Evolutionary conservation across 2,797 vertebrate species (phyloP), one percentile per base, ranked within the genome.

Genomic region (Austrolebias charrua): DNA sequence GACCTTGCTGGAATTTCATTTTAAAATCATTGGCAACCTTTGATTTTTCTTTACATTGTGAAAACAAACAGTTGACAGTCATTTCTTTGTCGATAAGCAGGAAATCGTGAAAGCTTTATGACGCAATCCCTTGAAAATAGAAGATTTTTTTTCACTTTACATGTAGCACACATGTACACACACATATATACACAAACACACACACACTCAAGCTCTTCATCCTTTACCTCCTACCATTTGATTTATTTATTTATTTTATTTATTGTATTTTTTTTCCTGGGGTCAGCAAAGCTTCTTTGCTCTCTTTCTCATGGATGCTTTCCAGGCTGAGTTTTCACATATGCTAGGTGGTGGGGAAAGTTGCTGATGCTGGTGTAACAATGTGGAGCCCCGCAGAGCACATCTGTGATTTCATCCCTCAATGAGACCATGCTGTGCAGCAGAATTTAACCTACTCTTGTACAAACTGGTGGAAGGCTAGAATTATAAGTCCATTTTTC

Each of bases 361-460:
- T 78, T 90, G 92, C 92, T 92, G 92, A 92, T 81, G 83, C 75
- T 35, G 57, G 75, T 73, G 81, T 82, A 87, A 87, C 84, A 81
- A 73, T 77, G 76, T 63, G 81, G 86, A 89, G 84, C 90, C 90
- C 91, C 74, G 86, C 80, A 70, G 91, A 88, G 90, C 88, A 91
- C 91, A 91, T 92, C 91, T 93, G 92, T 87, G 91, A 86, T 88
- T 86, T 79, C 80, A 83, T 87, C 70, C 78, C 82, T 83, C 63
- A 56, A 78, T 76, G 77, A 84, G 76, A 82, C 76, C 79, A 66
- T 66, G 73, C 77, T 50, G 77, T 38, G 57, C 84, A 64, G 81
- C 76, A 86, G 48, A 83, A 82, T 84, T 84, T 33, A 81, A 78
- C 83, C 71, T 80, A 58, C 72, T 81, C 69, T 60, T 75, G 56